Evolutionary conservation across 2,797 vertebrate genomes (phyloP).

Genomic region (Microctenopoma lineatum): DNA sequence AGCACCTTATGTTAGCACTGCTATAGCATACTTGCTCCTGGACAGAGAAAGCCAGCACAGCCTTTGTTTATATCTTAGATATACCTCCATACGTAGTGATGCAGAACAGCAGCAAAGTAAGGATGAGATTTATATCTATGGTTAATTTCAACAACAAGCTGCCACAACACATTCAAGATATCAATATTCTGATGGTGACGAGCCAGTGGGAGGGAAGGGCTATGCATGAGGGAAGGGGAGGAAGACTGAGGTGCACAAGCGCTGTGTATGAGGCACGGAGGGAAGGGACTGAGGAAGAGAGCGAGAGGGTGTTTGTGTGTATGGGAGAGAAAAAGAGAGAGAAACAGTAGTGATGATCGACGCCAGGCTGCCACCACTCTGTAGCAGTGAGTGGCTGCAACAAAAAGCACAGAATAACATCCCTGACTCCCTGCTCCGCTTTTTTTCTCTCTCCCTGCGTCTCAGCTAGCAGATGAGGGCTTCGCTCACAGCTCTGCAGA

Average conservation of each 20-base stretch:
- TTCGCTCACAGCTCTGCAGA: slow-evolving; percentile 92
- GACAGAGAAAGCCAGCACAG: slow-evolving; percentile 14
- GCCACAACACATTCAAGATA: slow-evolving; percentile 83
- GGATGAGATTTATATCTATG: slow-evolving; percentile 76
- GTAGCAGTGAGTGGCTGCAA: slow-evolving; percentile 98
- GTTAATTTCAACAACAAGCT: slow-evolving; percentile 80
- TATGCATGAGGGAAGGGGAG: slow-evolving; percentile 65
- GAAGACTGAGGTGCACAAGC: slow-evolving; percentile 81
- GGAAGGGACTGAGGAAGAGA: slow-evolving; percentile 89
- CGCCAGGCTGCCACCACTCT: slow-evolving; percentile 98
- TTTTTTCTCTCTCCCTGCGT: slow-evolving; percentile 87
- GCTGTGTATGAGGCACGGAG: slow-evolving; percentile 82
- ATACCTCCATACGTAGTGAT: slow-evolving; percentile 36
- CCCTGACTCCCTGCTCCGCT: slow-evolving; percentile 78
- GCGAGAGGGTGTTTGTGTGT: slow-evolving; percentile 81
- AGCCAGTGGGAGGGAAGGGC: slow-evolving; percentile 69
- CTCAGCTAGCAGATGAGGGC: slow-evolving; percentile 92
- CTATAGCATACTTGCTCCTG: slow-evolving; percentile 18
- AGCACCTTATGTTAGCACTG: slow-evolving; percentile 27
- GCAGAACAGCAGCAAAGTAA: slow-evolving; percentile 48
- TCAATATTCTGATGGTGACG: slow-evolving; percentile 86
- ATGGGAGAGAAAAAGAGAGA: slow-evolving; percentile 87
- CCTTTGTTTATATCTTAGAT: slow-evolving; percentile 40
- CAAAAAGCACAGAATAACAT: slow-evolving; percentile 94
- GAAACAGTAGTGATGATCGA: slow-evolving; percentile 94